phyloP scores from a whole-genome alignment of 2,888 invertebrate species.

The Drosophila suboccidentalis region DNA sequence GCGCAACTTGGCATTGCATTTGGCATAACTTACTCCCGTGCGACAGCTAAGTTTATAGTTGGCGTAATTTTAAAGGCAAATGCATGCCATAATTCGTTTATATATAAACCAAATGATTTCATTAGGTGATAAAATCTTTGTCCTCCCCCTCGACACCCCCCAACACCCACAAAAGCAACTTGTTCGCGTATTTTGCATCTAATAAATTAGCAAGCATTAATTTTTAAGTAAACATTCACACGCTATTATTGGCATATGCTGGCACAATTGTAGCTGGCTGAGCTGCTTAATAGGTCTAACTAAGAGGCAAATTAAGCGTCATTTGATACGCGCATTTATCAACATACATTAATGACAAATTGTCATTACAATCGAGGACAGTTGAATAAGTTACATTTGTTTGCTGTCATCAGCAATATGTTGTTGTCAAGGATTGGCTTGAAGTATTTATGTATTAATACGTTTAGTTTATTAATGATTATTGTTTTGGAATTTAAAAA shows the following conservation, averaged over 20 bases:
- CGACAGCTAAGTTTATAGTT: conserved; percentile 12
- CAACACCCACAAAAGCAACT: conserved; percentile 10
- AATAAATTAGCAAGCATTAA: conserved; percentile 61
- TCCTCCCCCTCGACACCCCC: not conserved
- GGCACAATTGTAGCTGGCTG: conserved; percentile 25
- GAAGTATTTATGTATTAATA: not conserved
- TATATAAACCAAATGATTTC: conserved; percentile 76
- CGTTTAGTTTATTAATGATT: not conserved
- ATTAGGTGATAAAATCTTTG: conserved; percentile 44
- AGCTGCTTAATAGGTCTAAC: conserved; percentile 23
- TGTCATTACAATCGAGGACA: conserved; percentile 28
- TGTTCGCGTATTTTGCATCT: conserved; percentile 51
- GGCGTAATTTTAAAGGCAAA: conserved; percentile 49
- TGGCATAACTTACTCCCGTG: conserved; percentile 20
- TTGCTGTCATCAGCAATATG: conserved; percentile 3
- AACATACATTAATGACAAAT: conserved; percentile 54
- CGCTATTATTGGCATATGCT: conserved; percentile 51
- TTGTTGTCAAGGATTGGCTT: not conserved
- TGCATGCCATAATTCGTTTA: conserved; percentile 73
- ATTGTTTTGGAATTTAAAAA: too few species aligned
- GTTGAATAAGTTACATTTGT: conserved; percentile 22
- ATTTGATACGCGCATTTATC: conserved; percentile 69
- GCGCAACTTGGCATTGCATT: conserved; percentile 53
- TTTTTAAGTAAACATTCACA: conserved; percentile 63
- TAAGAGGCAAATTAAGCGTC: conserved; percentile 63